phyloP scores from a whole-genome alignment of 2,797 vertebrate species.

The Myiothlypis chrysogaster region DNA sequence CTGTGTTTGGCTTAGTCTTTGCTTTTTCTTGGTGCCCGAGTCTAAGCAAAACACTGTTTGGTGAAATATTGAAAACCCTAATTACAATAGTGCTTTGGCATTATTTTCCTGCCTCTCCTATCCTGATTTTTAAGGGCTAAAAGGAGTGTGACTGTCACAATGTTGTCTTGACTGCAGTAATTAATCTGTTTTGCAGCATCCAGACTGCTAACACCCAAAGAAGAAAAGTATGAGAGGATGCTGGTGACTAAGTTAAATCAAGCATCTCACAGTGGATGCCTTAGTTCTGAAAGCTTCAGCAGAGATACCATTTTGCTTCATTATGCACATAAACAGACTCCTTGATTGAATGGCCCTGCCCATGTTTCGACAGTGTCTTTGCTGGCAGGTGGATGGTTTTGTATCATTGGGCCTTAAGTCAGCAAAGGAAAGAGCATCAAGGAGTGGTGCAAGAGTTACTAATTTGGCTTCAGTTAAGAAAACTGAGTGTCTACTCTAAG shows the following conservation, averaged over 20 bases:
- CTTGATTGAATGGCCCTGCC: neutral
- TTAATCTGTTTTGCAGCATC: neutral
- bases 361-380: neutral
- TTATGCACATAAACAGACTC: neutral
- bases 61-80: neutral
- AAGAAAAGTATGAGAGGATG: neutral
- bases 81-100: neutral
- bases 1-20: neutral
- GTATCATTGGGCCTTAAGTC: neutral
- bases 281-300: neutral
- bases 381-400: neutral
- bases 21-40: neutral
- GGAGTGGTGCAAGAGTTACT: accelerated
- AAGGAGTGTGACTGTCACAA: neutral
- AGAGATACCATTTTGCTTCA: neutral
- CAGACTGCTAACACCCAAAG: neutral
- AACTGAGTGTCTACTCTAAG: neutral
- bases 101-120: neutral
- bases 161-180: neutral
- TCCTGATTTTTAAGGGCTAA: neutral
- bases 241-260: neutral
- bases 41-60: neutral
- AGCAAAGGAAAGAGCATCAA: neutral
- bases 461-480: neutral
- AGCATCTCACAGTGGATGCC: neutral